Evolutionary conservation across 2,888 invertebrate genomes (phyloP).

Genomic region (Cabera pusaria): DNA sequence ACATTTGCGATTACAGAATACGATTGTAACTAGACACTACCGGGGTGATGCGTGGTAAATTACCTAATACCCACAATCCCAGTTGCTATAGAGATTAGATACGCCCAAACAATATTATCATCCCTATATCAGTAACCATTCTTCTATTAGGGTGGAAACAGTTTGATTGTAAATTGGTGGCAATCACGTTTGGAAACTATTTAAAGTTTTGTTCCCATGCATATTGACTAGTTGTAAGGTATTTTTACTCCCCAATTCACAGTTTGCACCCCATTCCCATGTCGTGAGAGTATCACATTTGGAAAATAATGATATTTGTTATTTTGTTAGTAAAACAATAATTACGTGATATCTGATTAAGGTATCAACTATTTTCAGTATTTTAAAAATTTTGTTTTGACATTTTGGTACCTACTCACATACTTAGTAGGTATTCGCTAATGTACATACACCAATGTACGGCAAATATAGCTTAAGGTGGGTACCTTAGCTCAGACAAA

Average conservation of each 20-base stretch:
- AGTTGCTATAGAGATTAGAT: slow-evolving; percentile 64
- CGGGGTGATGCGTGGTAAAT: slow-evolving; percentile 26
- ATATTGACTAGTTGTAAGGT: slow-evolving; percentile 34
- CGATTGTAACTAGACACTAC: no score
- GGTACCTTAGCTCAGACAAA: no score
- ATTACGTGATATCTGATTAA: no score
- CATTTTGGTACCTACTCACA: no score
- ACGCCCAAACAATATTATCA: slow-evolving; percentile 71
- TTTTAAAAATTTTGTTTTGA: no score
- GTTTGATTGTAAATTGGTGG: slow-evolving; percentile 65
- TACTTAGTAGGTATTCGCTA: no score
- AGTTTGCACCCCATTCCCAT: slow-evolving; percentile 37
- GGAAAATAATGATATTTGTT: no score
- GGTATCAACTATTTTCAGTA: no score
- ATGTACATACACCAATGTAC: no score
- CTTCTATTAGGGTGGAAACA: slow-evolving; percentile 44
- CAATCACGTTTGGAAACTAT: slow-evolving; percentile 69
- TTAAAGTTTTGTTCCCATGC: slow-evolving; percentile 68
- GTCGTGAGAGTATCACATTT: slow-evolving; percentile 24
- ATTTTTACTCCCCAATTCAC: slow-evolving; percentile 53
- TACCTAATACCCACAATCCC: slow-evolving; percentile 27
- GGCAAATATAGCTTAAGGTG: no score
- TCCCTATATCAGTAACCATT: slow-evolving; percentile 54
- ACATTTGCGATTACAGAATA: no score
- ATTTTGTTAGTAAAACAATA: no score